Evolutionary conservation across 2,797 vertebrate genomes (phyloP), one percentile per base, ranked within the genome.

Genomic region (Cygnus olor): DNA sequence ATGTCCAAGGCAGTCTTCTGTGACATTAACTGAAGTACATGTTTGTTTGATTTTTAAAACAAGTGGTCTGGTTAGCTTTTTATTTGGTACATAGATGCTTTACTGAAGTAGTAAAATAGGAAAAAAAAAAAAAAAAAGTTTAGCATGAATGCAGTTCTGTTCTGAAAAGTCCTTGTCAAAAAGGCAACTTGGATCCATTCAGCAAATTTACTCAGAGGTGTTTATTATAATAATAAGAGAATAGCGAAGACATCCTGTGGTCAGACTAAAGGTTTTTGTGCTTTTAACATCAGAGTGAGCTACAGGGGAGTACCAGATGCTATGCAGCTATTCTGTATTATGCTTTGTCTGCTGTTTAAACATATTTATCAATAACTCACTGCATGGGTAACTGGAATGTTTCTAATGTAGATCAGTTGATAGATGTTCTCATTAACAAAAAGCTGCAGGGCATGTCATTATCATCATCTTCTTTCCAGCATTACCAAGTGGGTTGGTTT

Each of bases 371-470:
- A 83, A 54, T 72, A 89, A 83, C 22, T 78, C 54, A n/a, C 54
- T 79, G 6, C 34, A 72, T 44, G 66, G n/a, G 47, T 74, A 79
- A 89, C 54, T 44, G 25, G 68, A 88, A 86, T 45, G 51, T 88
- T 92, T 80, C 61, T 92, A 21, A 63, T 9, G 36, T 69, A 79
- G 40, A 85, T 74, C 63, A 71, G 53, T 9, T 88, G 77, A 93
- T 90, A 81, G 58, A 86, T 90, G 44, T 45, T 90, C 25, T 88
- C 65, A 81, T 86, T 94, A 90, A 81, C 16, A 86, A 82, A 85
- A 91, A 89, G 30, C 85, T 93, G 30, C 40, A 80, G 92, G 94
- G 47, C 22, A 34, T 73, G 51, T 63, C 53, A 71, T 91, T 90
- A 88, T 91, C 54, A 83, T 70, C 6, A 80, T 72, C 38, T 9